A percentile compares a stretch with the other conserved stretches of the same genome.
phyloP scores from a whole-genome alignment of 2,113 vertebrate genomes.

The Campylomormyrus numenius region DNA sequence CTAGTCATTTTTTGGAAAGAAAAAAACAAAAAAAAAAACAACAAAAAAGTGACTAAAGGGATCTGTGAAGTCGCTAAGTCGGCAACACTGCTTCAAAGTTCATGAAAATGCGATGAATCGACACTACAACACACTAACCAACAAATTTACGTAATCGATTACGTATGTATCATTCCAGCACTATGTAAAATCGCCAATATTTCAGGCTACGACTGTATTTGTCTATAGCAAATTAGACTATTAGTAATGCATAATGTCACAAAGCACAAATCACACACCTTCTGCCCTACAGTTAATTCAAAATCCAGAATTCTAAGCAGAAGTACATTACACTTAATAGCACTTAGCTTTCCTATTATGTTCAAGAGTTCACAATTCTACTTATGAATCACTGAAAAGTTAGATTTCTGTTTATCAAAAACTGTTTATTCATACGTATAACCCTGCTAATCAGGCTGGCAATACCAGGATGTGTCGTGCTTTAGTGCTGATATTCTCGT shows the following conservation, averaged over 20 bases:
- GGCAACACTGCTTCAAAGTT: background rate
- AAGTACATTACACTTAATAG: background rate
- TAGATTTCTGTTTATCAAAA: background rate
- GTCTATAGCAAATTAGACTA: background rate
- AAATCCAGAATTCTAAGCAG: background rate
- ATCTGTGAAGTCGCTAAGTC: background rate
- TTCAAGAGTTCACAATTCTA: background rate
- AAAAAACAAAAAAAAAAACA: too few relatives aligned
- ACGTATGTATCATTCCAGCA: background rate
- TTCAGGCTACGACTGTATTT: background rate
- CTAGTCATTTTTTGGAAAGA: background rate
- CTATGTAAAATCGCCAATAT: background rate
- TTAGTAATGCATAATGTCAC: background rate
- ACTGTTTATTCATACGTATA: background rate
- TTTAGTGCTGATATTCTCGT: too few relatives aligned
- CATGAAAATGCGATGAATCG: background rate
- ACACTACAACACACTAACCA: background rate
- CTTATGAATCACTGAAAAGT: background rate
- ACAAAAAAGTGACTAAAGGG: background rate
- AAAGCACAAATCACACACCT: background rate
- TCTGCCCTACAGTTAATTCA: background rate
- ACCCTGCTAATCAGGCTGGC: too few relatives aligned
- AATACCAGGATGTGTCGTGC: too few relatives aligned
- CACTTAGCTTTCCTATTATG: background rate
- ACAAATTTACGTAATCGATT: background rate